A percentile compares a stretch with the other conserved stretches of the same genome.
Evolutionary conservation across 92 coral and sea anemone species (phyloP).

Genomic region (Palythoa grandis): DNA sequence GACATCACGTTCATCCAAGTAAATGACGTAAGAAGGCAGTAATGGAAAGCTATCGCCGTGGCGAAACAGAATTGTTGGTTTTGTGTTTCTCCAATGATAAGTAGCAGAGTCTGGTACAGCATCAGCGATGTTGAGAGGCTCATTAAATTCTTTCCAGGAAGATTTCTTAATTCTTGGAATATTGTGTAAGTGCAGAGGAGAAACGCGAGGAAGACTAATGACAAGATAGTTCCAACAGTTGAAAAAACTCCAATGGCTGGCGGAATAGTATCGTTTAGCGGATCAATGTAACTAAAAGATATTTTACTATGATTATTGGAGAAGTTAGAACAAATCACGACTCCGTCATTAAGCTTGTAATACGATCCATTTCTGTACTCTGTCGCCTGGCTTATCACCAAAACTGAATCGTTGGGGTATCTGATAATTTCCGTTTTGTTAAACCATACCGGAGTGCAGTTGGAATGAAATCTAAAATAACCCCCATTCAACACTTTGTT

Average conservation of each 20-base stretch:
- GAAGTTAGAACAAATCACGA: slow-evolving; percentile 1
- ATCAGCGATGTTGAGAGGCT: slow-evolving; percentile 51
- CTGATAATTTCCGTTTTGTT: background rate
- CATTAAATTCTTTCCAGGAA: slow-evolving; percentile 54
- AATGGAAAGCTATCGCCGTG: slow-evolving; percentile 40
- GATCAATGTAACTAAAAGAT: background rate
- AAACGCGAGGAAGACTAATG: slow-evolving; percentile 13
- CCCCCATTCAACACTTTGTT: background rate
- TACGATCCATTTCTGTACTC: background rate
- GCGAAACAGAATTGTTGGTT: slow-evolving; percentile 21
- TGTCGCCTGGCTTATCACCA: slow-evolving; percentile 1
- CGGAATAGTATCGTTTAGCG: background rate
- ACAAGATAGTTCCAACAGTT: background rate
- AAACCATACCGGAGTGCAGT: slow-evolving; percentile 7
- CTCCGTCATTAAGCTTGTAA: background rate
- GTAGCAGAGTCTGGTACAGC: slow-evolving; percentile 18
- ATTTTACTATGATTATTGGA: slow-evolving; percentile 1
- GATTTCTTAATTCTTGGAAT: slow-evolving; percentile 45
- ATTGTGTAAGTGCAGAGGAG: background rate
- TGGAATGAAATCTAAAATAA: background rate
- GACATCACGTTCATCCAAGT: slow-evolving; percentile 64
- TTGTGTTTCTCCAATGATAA: slow-evolving; percentile 16
- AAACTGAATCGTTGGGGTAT: slow-evolving; percentile 1
- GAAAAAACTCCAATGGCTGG: background rate
- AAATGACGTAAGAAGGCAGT: slow-evolving; percentile 51